A percentile compares a stretch with the other conserved stretches of the same genome.
phyloP scores from a whole-genome alignment of 1,140 invertebrate species.

The Drosophila melanogaster region Release_6_plus_ISO1_MT NT_037436.4:12080001-12080500 shows the following conservation, averaged over 20 bases:
- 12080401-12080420: slow-evolving; percentile 66
- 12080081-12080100: not conserved
- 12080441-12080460: slow-evolving; percentile 61
- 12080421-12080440: slow-evolving; percentile 59
- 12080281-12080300: not conserved
- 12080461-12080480: slow-evolving; percentile 59
- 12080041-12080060: slow-evolving; percentile 74
- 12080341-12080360: slow-evolving; percentile 65
- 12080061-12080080: not conserved
- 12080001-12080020: slow-evolving; percentile 88
- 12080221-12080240: not conserved
- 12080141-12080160: too few relatives aligned
- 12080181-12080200: not conserved
- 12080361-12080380: slow-evolving; percentile 60
- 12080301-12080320: slow-evolving; percentile 9
- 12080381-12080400: slow-evolving; percentile 44
- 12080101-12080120: too few relatives aligned
- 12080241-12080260: not conserved
- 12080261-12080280: not conserved
- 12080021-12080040: slow-evolving; percentile 86
- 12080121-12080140: not conserved
- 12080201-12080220: not conserved
- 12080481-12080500: slow-evolving; percentile 30
- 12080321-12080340: slow-evolving; percentile 27
- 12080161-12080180: not conserved